Base-by-base conservation (phyloP, 2,888 invertebrate genomes). In the Ariolimax columbianus region DNA sequence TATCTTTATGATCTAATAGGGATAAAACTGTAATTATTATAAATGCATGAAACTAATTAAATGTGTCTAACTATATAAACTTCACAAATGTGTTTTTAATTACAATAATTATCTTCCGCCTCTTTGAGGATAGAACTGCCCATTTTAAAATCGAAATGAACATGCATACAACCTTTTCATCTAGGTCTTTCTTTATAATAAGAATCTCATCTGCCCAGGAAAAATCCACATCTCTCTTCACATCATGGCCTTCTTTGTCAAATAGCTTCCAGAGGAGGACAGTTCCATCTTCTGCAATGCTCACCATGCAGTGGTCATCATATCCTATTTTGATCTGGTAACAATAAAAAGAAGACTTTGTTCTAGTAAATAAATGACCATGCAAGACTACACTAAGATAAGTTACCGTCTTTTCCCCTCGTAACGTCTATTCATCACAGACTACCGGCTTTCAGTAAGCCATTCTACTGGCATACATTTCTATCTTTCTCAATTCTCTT, bases 251-350 rank as follows among this genome's bases (percentile, higher is more conserved):
- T 86, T 95, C 94, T 83, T 93, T 93, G 87, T 97, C 97, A 1
- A 96, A 95, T 86, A 98, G 93, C 90, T 96, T 96, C 98, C 98
- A 98, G 86, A 98, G 95, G 89, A 97, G 97, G 51, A 98, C 95
- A 0, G 96, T 96, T 0, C 98, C 97, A 89, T 97, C 97, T 86
- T 95, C 95, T 0, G 97, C 96, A 0, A 96, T 96, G 0, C 97
- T 97, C 40, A 98, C 95, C 86, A 94, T 89, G 89, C 91, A 93
- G 90, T 96, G 96, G 92, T 97, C 97, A 90, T 97, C 97, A 91
- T 96, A 96, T 0, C 97, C 96, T 79, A 98, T 95, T 68, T 95
- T 95, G 93, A 97, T 95, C 93, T 94, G 89, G 43, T 26, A n/a
- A n/a, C n/a, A n/a, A n/a, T n/a, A n/a, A 47, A 47, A 47, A 47